phyloP scores from a whole-genome alignment of 92 coral and sea anemone species.

The Umimayanthus kanabou region DNA sequence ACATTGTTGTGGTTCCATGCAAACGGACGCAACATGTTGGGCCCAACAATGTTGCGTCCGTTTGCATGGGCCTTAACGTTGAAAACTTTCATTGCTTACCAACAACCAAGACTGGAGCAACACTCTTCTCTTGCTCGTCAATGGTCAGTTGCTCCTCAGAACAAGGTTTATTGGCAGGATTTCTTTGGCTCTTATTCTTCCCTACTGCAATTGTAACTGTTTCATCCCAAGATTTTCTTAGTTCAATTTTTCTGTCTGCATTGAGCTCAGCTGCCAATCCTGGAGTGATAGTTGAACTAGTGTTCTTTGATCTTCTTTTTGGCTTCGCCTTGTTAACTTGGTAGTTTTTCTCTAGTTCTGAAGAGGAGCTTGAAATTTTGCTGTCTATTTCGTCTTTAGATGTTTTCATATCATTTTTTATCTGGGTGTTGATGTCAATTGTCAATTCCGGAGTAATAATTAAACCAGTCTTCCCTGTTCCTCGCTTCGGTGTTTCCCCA shows the following conservation, averaged over 20 bases:
- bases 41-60: no score
- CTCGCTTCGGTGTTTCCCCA: neutral
- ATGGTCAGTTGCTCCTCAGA: neutral
- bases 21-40: no score
- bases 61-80: no score
- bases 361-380: neutral
- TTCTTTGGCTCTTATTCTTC: neutral
- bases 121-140: neutral
- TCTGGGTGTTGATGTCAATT: neutral
- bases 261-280: constrained; percentile 3
- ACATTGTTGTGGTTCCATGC: no score
- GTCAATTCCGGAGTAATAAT: neutral
- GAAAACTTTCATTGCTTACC: constrained; percentile 1
- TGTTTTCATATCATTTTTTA: neutral
- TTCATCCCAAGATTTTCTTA: neutral
- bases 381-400: neutral
- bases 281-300: neutral
- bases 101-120: neutral
- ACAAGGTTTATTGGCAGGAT: neutral
- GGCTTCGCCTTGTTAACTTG: neutral
- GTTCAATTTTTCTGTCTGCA: neutral
- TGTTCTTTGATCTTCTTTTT: neutral
- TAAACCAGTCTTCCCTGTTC: neutral
- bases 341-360: constrained; percentile 1
- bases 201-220: neutral